Evolutionary conservation across 2,797 vertebrate genomes (phyloP), one percentile per base, ranked within the genome.

Genomic region (Thalassophryne amazonica): DNA sequence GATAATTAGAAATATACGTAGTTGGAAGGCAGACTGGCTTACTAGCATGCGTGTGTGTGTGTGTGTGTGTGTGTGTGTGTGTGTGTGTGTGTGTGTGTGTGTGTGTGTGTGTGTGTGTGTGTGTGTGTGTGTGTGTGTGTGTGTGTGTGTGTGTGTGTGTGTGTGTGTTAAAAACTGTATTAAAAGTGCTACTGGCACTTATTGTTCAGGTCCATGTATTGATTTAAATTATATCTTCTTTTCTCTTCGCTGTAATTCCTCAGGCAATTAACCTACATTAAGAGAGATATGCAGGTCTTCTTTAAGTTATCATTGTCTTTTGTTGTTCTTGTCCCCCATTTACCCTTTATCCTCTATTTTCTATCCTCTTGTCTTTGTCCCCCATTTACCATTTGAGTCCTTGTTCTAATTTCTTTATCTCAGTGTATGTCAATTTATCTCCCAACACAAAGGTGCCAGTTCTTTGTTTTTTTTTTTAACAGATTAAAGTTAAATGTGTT

Each of bases 1-100:
- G 83, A 88, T 87, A 88, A 88, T 88, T 87, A 88, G 83, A 81
- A 86, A 85, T 84, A 86, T 84, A 80, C 69, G n/a, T n/a, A n/a
- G n/a, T 79, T 59, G 66, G 76, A 80, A 29, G 80, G 60, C 83
- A 80, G 75, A 80, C 73, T 68, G 8, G 20, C 65, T 62, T 52
- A 9, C 13, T 24, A 4, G n/a, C n/a, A n/a, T n/a, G n/a, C n/a
- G 34, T 47, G 12, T 56, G 6, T 30, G 31, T 33, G 41, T 38
- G 65, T 45, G 43, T 66, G 30, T 63, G 18, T 39, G 57, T 47
- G 64, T 57, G 37, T 63, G 51, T 38, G 12, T 29, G 47, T 76
- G 34, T 47, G 12, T 56, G 6, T 30, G 31, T 33, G 41, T 38
- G 65, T 45, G 43, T 66, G 30, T 63, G 18, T 39, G 57, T 47